Conservation (phyloP, 2,888 invertebrate species). For the Dolichopus griseipennis region DNA sequence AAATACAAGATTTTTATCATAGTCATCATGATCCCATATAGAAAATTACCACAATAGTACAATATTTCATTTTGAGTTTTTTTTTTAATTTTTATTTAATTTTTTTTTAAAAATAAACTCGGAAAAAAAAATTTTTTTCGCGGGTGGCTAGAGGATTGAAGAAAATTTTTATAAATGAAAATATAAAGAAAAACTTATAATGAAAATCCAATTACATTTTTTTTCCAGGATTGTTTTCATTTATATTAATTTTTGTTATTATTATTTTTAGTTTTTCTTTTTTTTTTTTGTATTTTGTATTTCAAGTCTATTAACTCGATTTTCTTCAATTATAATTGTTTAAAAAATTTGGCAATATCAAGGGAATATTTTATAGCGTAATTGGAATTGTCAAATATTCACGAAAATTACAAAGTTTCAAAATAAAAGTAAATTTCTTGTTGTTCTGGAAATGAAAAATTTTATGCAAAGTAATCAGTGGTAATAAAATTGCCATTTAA, state of each 20-base stretch:
- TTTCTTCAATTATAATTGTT: background rate
- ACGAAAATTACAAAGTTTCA: too few species aligned
- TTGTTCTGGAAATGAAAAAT: too few species aligned
- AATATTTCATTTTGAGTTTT: background rate
- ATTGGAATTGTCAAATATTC: too few species aligned
- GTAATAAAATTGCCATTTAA: too few species aligned
- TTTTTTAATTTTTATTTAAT: background rate
- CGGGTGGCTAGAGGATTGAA: too few species aligned
- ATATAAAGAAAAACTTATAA: background rate
- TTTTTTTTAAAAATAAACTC: too few species aligned
- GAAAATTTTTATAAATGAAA: background rate
- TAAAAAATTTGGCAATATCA: background rate
- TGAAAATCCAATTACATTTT: background rate
- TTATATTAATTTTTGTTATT: background rate
- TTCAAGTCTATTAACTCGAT: conserved; percentile 3
- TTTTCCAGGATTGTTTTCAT: background rate
- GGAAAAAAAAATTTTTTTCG: too few species aligned
- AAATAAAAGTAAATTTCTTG: too few species aligned
- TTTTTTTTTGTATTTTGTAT: background rate
- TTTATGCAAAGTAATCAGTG: too few species aligned
- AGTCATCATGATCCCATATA: background rate
- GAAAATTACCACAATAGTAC: background rate
- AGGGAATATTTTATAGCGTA: too few species aligned
- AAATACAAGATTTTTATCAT: background rate
- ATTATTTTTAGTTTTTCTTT: background rate